Base-by-base conservation (phyloP, 2,797 vertebrate genomes). In the Lithobates sylvaticus region DNA sequence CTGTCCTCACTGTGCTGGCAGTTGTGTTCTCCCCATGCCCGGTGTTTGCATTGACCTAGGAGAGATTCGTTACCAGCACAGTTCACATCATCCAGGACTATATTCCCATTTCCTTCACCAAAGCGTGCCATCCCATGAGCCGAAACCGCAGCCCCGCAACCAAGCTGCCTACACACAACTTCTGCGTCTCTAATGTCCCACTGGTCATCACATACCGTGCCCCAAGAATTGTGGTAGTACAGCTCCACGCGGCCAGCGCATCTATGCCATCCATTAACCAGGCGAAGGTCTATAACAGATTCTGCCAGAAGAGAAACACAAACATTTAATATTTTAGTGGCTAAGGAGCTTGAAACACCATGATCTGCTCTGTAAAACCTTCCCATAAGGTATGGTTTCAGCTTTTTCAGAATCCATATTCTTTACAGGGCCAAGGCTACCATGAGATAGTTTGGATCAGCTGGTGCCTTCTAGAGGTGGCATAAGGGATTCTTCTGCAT, bases 161-260 rank as follows among this genome's bases (percentile, higher is more conserved):
- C 67, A 10, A 78, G 54, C 47, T 84, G 83, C 32, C 85, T 81
- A 12, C 78, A 86, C 34, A 86, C 78, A 61, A 86, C 85, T n/a
- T 36, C 26, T 2, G 85, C 73, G 61, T 81, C 65, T 16, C 34
- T 77, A 5, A 86, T 44, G 50, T 76, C 73, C 84, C 84, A 86
- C 1, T n/a, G 12, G 26, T 86, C 71, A 34, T 86, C 84, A 71
- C 84, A 86, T 16, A 86, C 84, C 1, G 84, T 81, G 70, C 78
- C 78, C 78, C 84, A 86, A 1, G 61, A 42, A 10, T 76, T 42
- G 1, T 64, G 61, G 42, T 76, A 70, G 29, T 70, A 26, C 2
- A 86, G 13, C 34, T 86, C 84, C n/a, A 86, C 78, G 0, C 78
- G 78, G 5, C 84, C 84, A 27, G 65, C 47, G 77, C 84, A 86